These are phyloP conservation scores for Agonopterix heracliana DNA, from an alignment of 2,888 invertebrate species.

Conservation along the genomic window DNA sequence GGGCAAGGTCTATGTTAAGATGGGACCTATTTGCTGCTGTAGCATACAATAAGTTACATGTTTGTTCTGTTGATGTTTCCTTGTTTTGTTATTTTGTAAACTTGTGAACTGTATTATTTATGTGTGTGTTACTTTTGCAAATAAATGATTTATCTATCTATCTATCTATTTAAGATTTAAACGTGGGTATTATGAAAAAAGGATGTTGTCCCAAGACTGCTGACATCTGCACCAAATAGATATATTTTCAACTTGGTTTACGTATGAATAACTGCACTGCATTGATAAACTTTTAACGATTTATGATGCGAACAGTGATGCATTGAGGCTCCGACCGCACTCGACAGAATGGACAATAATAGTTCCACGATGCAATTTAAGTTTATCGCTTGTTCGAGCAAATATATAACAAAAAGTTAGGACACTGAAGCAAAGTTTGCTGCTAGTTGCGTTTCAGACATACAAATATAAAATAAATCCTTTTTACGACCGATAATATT, in stretches of 20 bases:
- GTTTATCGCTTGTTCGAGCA: slow-evolving; percentile 19
- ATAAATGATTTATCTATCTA: no score
- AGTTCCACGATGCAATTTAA: slow-evolving; percentile 34
- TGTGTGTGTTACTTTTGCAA: no score
- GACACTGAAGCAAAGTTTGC: neutral
- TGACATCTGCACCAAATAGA: slow-evolving; percentile 10
- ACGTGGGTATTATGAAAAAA: no score
- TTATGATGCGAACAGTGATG: slow-evolving; percentile 38
- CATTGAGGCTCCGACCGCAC: slow-evolving; percentile 22
- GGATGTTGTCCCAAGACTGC: neutral
- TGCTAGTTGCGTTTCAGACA: neutral
- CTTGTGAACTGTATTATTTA: no score
- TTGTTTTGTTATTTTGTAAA: no score
- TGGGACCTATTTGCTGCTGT: no score
- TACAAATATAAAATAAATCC: neutral
- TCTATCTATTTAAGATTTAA: no score
- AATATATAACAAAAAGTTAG: slow-evolving; percentile 2
- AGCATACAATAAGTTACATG: no score
- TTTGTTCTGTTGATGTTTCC: no score
- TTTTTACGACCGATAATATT: neutral
- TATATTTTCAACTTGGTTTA: slow-evolving; percentile 14
- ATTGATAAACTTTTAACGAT: slow-evolving; percentile 50
- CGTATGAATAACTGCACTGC: slow-evolving; percentile 17
- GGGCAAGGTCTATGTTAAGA: no score
- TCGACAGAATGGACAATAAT: slow-evolving; percentile 13